Evolutionary conservation across 1,140 invertebrate species (phyloP), one percentile per base, ranked within the genome.

Genomic region (Laodelphax striatellus): DNA sequence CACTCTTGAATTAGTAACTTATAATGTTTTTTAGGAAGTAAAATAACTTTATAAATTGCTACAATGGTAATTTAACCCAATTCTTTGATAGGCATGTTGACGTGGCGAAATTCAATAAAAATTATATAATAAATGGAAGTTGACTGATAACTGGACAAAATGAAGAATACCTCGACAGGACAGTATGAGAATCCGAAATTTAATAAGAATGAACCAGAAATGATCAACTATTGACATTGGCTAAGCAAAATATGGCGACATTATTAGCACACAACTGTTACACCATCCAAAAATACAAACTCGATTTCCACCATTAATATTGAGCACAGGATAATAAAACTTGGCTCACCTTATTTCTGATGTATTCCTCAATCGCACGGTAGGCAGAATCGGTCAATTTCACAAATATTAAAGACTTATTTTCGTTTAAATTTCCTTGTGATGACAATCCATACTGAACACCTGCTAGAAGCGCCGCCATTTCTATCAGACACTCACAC

Each of bases 381-480:
- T 87, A 80, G 66, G 91, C 88, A 62, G 92, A 94, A 83, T 95
- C 92, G 69, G 92, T 95, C 71, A 94, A 81, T 83, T 94, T 95
- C 72, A 94, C 88, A 79, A 92, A 92, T 75, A 94, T 84, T 73
- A 93, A 82, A 71, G 89, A 85, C 80, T 92, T 94, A 78, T 85
- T 85, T 79, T 86, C 85, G 80, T 85, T 82, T 79, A 84, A 85
- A 82, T 82, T 82, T 78, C 80, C 82, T 75, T 88, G 86, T 74
- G 91, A 91, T 79, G 89, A 90, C 81, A 94, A 88, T 80, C 88
- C 89, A 89, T 94, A 94, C 81, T 92, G 87, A 80, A 87, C 84
- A 82, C 90, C 90, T 85, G 91, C 86, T 81, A 87, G 85, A 81
- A 94, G 86, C 82, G 87, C 84, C 85, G 90, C 90, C 90, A 93